Conservation (phyloP, 2,888 invertebrate genomes). For the Ryuthela nishihirai region DNA sequence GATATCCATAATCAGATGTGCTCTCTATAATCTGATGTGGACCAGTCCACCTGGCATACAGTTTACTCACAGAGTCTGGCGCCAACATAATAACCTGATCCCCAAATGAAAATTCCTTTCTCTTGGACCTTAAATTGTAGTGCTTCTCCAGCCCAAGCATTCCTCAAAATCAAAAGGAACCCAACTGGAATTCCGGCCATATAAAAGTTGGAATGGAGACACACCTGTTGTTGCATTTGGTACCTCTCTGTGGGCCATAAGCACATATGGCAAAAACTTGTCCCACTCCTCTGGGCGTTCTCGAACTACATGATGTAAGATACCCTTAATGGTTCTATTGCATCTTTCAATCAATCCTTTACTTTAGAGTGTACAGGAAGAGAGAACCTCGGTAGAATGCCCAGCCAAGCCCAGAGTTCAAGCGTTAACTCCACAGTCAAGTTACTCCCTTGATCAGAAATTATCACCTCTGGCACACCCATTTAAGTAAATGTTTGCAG, state of each 20-base stretch:
- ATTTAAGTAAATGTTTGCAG: slow-evolving; percentile 7
- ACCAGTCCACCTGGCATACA: slow-evolving; percentile 1
- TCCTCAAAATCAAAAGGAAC: too few species aligned
- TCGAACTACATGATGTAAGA: slow-evolving; percentile 2
- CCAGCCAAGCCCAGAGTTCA: not conserved
- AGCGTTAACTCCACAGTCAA: not conserved
- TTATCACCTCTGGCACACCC: slow-evolving; percentile 3
- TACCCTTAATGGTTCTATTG: slow-evolving; percentile 10
- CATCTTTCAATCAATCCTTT: slow-evolving; percentile 4
- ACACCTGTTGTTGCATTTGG: not conserved
- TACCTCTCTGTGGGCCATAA: slow-evolving; percentile 1
- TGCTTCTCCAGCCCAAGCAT: too few species aligned
- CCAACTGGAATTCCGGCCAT: too few species aligned
- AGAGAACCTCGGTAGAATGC: not conserved
- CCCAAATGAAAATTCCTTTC: not conserved
- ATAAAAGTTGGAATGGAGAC: not conserved
- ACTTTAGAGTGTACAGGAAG: slow-evolving; percentile 1
- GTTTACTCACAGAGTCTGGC: not conserved
- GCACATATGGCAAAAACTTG: not conserved
- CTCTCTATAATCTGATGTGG: not conserved
- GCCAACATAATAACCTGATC: slow-evolving; percentile 1
- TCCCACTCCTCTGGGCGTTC: not conserved
- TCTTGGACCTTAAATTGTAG: not conserved
- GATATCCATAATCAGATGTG: too few species aligned
- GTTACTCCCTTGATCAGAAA: slow-evolving; percentile 1